Conservation (phyloP, 2,113 vertebrate species). For the Willisornis vidua region DNA sequence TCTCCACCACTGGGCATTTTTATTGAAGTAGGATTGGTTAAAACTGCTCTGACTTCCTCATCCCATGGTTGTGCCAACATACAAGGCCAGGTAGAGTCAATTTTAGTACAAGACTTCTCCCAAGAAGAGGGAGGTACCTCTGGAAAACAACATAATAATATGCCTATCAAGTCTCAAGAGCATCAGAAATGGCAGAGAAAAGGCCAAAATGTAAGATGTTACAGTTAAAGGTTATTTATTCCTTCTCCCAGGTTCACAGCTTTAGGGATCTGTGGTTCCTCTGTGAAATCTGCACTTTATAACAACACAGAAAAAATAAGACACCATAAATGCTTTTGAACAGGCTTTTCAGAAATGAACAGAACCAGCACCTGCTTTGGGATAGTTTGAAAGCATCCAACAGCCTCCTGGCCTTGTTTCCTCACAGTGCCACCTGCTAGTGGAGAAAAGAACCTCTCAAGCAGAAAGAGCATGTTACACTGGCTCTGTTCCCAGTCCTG, state of each 20-base stretch:
- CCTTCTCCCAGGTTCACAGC: neutral
- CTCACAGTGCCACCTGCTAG: neutral
- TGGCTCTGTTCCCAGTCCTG: neutral
- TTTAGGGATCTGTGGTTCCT: neutral
- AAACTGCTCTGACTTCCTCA: neutral
- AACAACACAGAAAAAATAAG: neutral
- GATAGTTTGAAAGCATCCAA: neutral
- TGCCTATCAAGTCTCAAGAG: neutral
- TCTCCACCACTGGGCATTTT: neutral
- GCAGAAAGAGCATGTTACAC: neutral
- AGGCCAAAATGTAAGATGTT: neutral
- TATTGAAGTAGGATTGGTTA: neutral
- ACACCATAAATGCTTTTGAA: neutral
- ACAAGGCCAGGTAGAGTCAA: neutral
- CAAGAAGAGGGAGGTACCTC: neutral
- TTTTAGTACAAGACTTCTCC: neutral
- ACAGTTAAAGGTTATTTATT: neutral
- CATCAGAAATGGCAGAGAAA: neutral
- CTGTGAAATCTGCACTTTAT: neutral
- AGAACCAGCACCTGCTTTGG: neutral
- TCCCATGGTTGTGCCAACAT: neutral
- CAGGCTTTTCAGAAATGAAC: neutral
- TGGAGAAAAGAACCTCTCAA: neutral
- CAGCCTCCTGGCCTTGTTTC: neutral
- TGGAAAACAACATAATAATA: neutral